Conservation (phyloP, 2,888 invertebrate genomes). For the Pycnomerus fuliginosus region DNA sequence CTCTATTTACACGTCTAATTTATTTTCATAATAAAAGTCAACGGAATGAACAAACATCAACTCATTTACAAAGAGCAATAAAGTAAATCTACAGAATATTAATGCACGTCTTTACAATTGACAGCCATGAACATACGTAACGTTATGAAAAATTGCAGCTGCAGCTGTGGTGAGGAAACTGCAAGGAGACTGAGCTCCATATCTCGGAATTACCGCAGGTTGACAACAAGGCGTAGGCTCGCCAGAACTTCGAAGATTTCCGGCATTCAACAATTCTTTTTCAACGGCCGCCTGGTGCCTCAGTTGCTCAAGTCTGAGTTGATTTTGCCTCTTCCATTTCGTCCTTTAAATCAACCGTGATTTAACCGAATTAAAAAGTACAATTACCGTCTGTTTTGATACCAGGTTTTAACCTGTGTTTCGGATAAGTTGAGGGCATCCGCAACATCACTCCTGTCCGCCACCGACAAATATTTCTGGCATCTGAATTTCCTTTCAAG, state of each 20-base stretch:
- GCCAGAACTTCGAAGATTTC: conserved; percentile 34
- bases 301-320: conserved; percentile 79
- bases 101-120: conserved; percentile 66
- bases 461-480: conserved; percentile 92
- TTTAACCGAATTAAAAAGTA: not conserved
- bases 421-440: conserved; percentile 86
- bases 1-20: no score
- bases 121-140: conserved; percentile 72
- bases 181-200: conserved; percentile 54
- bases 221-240: conserved; percentile 48
- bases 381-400: conserved; percentile 85
- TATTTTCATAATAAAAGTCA: no score
- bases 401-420: conserved; percentile 97
- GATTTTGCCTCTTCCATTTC: conserved; percentile 89
- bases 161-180: conserved; percentile 70
- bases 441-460: conserved; percentile 90
- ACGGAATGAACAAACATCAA: no score
- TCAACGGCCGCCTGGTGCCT: conserved; percentile 80
- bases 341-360: conserved; percentile 64
- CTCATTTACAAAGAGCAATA: no score
- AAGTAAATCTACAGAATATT: no score
- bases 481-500: conserved; percentile 89
- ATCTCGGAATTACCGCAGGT: conserved; percentile 39
- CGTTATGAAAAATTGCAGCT: conserved; percentile 72
- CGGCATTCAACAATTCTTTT: conserved; percentile 60